Percentiles rank a stretch among this genome's conserved stretches.
Evolutionary conservation across 2,888 invertebrate species (phyloP).

Genomic region (Pedicia rivosa): DNA sequence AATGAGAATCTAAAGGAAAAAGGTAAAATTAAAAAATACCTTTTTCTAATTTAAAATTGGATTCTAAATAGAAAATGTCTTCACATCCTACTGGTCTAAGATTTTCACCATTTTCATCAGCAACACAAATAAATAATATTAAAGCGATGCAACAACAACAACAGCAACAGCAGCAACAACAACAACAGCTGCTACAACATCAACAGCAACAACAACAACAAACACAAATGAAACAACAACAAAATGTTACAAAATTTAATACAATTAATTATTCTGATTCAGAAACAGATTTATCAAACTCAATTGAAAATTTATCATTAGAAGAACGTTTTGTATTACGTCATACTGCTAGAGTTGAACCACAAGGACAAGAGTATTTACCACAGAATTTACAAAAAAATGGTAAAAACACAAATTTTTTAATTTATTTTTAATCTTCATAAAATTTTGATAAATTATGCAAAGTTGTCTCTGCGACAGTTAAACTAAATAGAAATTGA

Average conservation of each 20-base stretch:
- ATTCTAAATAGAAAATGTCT: slow-evolving; percentile 12
- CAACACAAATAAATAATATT: slow-evolving; percentile 7
- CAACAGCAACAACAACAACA: slow-evolving; percentile 6
- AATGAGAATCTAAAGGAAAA: background rate
- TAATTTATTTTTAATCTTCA: too few relatives aligned
- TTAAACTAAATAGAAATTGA: too few relatives aligned
- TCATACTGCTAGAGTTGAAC: slow-evolving; percentile 60
- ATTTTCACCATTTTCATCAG: slow-evolving; percentile 14
- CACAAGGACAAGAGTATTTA: slow-evolving; percentile 78
- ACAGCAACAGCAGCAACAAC: slow-evolving; percentile 6
- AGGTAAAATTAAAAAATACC: background rate
- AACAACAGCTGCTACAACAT: slow-evolving; percentile 3
- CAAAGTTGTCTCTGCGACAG: too few relatives aligned
- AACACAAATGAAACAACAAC: slow-evolving; percentile 1
- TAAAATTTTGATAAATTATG: too few relatives aligned
- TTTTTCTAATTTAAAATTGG: background rate
- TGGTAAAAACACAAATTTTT: too few relatives aligned
- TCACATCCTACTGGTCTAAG: slow-evolving; percentile 15
- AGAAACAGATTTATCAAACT: slow-evolving; percentile 80
- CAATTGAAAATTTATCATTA: slow-evolving; percentile 74
- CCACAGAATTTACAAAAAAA: slow-evolving; percentile 31
- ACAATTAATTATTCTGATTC: slow-evolving; percentile 49
- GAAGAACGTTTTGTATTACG: slow-evolving; percentile 72
- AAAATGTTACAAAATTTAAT: slow-evolving; percentile 3
- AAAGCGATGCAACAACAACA: slow-evolving; percentile 6